These are phyloP conservation scores for Papilio glaucus DNA, from an alignment of 1,140 invertebrate species.

Conservation along the genomic window DNA sequence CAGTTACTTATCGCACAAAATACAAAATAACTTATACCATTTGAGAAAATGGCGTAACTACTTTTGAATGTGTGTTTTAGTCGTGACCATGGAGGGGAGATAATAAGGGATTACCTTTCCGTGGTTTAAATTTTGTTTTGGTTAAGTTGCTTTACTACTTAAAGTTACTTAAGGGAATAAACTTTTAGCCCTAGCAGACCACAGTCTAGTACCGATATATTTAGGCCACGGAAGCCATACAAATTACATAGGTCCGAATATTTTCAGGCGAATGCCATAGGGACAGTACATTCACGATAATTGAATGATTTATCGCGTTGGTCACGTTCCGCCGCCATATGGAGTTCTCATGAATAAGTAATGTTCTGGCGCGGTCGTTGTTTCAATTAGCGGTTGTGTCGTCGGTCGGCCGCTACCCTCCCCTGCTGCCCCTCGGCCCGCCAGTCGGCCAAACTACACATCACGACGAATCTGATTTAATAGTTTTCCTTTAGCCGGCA, in stretches of 20 bases:
- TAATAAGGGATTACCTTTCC: neutral
- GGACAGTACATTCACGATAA: slow-evolving; percentile 68
- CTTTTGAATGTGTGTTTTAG: neutral
- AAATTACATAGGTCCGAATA: slow-evolving; percentile 1
- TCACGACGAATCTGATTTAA: slow-evolving; percentile 54
- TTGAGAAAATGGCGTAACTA: no score
- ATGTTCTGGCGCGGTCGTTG: slow-evolving; percentile 77
- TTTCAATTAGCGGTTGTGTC: slow-evolving; percentile 82
- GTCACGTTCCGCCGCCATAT: slow-evolving; percentile 80
- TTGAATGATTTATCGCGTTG: slow-evolving; percentile 79
- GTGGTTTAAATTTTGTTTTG: neutral
- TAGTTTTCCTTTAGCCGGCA: slow-evolving; percentile 33
- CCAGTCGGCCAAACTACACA: slow-evolving; percentile 49
- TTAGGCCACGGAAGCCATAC: neutral
- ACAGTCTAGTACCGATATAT: no score
- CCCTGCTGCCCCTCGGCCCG: slow-evolving; percentile 48
- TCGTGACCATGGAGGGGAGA: neutral
- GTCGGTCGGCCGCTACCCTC: slow-evolving; percentile 59
- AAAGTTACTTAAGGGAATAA: neutral
- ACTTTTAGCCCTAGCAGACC: neutral
- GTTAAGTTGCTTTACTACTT: neutral
- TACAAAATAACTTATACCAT: no score
- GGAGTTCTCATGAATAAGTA: slow-evolving; percentile 82
- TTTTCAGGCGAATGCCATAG: slow-evolving; percentile 24
- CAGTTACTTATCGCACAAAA: neutral